These are phyloP conservation scores for Drosophila pegasa DNA, from an alignment of 2,888 invertebrate species.

Conservation along the genomic window DNA sequence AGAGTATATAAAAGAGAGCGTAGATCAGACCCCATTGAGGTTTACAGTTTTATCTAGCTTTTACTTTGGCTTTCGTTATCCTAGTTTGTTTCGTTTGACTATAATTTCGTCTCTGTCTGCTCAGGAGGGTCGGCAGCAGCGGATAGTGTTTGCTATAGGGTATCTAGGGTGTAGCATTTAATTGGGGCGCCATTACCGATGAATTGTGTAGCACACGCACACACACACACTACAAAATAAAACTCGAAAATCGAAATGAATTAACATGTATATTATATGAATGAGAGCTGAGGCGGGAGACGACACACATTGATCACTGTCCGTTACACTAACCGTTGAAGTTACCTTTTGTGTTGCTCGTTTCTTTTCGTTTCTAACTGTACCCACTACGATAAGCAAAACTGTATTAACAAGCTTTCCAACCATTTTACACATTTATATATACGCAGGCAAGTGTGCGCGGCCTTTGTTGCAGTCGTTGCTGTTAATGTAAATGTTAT, in stretches of 20 bases:
- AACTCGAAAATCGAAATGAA: conserved; percentile 46
- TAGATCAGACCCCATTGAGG: conserved; percentile 15
- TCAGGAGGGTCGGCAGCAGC: conserved; percentile 5
- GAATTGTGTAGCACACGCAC: conserved; percentile 54
- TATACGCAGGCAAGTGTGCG: conserved; percentile 81
- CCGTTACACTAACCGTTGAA: conserved; percentile 1
- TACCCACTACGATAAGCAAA: conserved; percentile 52
- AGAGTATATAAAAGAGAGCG: conserved; percentile 5
- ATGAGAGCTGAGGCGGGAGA: conserved; percentile 4
- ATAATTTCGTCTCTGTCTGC: conserved; percentile 26
- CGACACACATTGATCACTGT: conserved; percentile 5
- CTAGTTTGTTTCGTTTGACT: conserved; percentile 10
- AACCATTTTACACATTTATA: conserved; percentile 75
- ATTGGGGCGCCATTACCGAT: conserved; percentile 44
- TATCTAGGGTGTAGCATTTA: conserved; percentile 54
- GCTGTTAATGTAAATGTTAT: conserved; percentile 59
- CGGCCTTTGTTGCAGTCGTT: conserved; percentile 72
- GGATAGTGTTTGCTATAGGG: conserved; percentile 15
- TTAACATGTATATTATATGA: conserved; percentile 22
- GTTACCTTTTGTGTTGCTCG: conserved; percentile 30
- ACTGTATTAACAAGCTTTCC: conserved; percentile 75
- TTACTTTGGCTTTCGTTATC: conserved; percentile 27
- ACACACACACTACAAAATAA: conserved; percentile 53
- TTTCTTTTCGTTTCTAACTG: conserved; percentile 51
- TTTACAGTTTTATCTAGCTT: conserved; percentile 16